Percentiles rank a stretch among this genome's conserved stretches.
These are phyloP conservation scores for Pavo muticus DNA, from an alignment of 2,113 vertebrate genomes.

Conservation along the genomic window DNA sequence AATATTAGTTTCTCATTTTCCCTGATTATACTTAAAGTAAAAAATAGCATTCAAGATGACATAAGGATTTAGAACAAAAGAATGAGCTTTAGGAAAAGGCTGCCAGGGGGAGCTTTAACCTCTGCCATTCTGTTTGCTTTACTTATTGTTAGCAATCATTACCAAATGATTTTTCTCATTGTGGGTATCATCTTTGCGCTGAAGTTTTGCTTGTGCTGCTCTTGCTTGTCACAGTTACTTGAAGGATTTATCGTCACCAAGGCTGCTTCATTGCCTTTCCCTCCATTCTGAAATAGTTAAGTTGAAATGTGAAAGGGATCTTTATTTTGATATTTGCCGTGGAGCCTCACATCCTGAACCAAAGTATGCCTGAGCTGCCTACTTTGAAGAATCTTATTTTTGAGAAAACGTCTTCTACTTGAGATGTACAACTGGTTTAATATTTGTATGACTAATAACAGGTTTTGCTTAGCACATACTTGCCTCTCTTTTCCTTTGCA, in stretches of 20 bases:
- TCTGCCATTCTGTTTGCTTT: not conserved
- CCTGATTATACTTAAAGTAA: slow-evolving; percentile 49
- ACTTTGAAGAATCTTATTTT: not conserved
- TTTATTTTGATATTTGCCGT: not conserved
- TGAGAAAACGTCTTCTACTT: not conserved
- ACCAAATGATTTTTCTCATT: not conserved
- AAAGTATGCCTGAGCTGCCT: not conserved
- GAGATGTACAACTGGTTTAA: not conserved
- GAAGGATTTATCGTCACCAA: not conserved
- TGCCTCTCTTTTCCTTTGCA: not conserved
- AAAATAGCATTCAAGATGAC: not conserved
- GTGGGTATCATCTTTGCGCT: not conserved
- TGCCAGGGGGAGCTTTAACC: not conserved
- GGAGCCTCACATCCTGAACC: not conserved
- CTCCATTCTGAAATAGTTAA: not conserved
- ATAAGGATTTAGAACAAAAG: not conserved
- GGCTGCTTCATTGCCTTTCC: not conserved
- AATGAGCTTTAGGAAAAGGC: not conserved
- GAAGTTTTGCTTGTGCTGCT: not conserved
- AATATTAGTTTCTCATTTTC: slow-evolving; percentile 42
- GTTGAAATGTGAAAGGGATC: not conserved
- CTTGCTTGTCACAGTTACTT: not conserved
- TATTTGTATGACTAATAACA: not conserved
- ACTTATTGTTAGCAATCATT: not conserved
- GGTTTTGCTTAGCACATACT: not conserved